Percentiles rank a stretch among this genome's conserved stretches.
Evolutionary conservation across 2,113 vertebrate species (phyloP).

Genomic region (Elachura formosa): DNA sequence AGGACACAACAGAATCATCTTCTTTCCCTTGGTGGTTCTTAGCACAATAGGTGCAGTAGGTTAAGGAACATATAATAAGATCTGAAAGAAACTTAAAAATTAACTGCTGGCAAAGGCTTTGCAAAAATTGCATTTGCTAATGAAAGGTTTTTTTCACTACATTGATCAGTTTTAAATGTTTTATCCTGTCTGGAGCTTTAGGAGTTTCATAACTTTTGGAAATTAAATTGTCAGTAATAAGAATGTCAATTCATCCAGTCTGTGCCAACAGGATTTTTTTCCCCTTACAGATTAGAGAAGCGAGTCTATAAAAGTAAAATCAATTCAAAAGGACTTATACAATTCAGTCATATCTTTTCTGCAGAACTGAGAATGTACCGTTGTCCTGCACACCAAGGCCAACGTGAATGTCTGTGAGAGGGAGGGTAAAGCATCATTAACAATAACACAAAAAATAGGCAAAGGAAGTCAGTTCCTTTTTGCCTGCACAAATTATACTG

Average conservation of each 20-base stretch:
- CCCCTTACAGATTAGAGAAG: background rate
- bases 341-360: background rate
- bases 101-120: background rate
- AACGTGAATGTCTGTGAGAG: background rate
- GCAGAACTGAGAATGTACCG: background rate
- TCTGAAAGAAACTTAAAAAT: background rate
- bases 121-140: background rate
- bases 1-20: conserved; percentile 80
- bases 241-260: background rate
- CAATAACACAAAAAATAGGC: background rate
- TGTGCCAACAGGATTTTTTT: background rate
- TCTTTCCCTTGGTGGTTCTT: conserved; percentile 84
- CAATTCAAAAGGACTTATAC: conserved; percentile 10
- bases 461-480: background rate
- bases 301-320: conserved; percentile 4
- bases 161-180: background rate
- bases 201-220: background rate
- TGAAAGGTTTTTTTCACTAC: background rate
- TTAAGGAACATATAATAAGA: conserved; percentile 75
- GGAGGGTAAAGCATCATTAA: background rate
- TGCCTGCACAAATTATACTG: background rate
- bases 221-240: background rate
- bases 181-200: background rate
- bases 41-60: conserved; percentile 86
- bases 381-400: background rate